These are phyloP conservation scores for Eupithecia abbreviata DNA, from an alignment of 2,888 invertebrate species.

Conservation along the genomic window DNA sequence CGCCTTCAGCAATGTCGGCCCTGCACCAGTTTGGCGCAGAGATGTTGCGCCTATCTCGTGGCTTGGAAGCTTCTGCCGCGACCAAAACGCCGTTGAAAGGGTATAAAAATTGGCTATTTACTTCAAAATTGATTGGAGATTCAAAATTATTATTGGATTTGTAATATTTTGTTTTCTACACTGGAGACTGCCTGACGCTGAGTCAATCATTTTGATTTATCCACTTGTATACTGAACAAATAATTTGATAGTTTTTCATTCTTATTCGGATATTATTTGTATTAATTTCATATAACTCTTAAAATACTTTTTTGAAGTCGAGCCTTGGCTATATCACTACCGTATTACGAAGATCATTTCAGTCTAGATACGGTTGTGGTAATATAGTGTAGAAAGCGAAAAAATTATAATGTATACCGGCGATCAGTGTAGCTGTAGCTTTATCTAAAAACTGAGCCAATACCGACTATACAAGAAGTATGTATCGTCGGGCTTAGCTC, in stretches of 20 bases:
- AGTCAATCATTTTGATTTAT: neutral
- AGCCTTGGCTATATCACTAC: neutral
- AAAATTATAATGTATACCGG: neutral
- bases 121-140: constrained; percentile 48
- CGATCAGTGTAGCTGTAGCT: constrained; percentile 5
- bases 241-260: neutral
- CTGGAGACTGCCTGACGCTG: neutral
- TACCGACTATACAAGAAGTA: neutral
- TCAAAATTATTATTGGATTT: constrained; percentile 5
- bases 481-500: neutral
- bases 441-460: neutral
- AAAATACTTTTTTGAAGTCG: neutral
- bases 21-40: constrained; percentile 93
- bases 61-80: constrained; percentile 88
- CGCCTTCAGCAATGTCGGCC: constrained; percentile 92
- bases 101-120: constrained; percentile 73
- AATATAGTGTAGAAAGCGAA: neutral
- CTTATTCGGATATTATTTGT: neutral
- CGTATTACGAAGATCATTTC: neutral
- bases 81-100: constrained; percentile 78
- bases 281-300: neutral
- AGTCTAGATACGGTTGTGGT: neutral
- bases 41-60: constrained; percentile 92
- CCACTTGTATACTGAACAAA: neutral
- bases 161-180: neutral